Evolutionary conservation across 1,140 invertebrate species (phyloP), one percentile per base, ranked within the genome.

Genomic region (Halictus rubicundus): DNA sequence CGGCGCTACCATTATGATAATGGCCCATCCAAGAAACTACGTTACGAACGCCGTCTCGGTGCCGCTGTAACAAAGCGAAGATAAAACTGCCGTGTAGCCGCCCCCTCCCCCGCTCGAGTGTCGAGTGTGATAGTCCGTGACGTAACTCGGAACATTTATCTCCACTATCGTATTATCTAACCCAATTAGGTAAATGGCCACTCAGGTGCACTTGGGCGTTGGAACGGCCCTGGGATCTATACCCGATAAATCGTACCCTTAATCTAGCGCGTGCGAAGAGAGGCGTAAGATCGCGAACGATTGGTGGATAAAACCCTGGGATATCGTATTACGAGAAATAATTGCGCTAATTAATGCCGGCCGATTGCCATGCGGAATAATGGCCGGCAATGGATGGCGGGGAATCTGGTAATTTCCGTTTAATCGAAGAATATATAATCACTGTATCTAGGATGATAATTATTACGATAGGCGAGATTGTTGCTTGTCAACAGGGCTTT

Each of bases 401-500:
- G 82, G 85, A 85, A 85, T 85, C 88, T 85, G 86, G 81, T 88
- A 88, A 90, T 90, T 89, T 87, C 86, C 74, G 78, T 85, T 90
- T 91, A 91, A 92, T 92, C 89, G 32, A 90, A 84, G 78, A 59
- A 42, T 52, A 52, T 52, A 46, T 46, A 46, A 46, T 46, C 42
- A 54, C 49, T 54, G 49, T 21, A 54, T 54, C 16, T 16, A 6
- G 49, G 1, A 16, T 54, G 1, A 57, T 6, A 57, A 21, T 6
- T 57, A 57, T 57, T n/a, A 57, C 9, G 6, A 9, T 9, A n/a
- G 4, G 7, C 5, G 21, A 57, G 8, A 57, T 57, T 57, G 49
- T 54, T 54, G 49, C 16, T 21, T 16, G 49, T 1, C 42, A 9
- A 9, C 7, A 42, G 0, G 2, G 39, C 27, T 32, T 32, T 32